Evolutionary conservation across 2,888 invertebrate genomes (phyloP).

Genomic region (Seira musarum): DNA sequence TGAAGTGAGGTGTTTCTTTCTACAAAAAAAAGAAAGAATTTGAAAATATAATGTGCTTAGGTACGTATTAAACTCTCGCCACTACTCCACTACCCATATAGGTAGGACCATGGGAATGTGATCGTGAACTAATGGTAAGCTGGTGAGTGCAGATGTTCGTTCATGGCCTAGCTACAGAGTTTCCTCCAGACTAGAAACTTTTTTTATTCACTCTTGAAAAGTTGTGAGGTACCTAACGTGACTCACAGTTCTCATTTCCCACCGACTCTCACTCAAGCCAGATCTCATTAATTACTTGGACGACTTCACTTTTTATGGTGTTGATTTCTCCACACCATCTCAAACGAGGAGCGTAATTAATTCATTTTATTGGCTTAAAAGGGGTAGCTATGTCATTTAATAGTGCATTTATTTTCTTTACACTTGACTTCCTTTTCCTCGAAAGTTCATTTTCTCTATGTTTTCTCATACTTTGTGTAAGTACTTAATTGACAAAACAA

Average conservation of each 20-base stretch:
- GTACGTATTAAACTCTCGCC: no score
- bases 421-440: constrained; percentile 19
- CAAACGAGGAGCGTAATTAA: constrained; percentile 51
- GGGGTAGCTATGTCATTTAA: constrained; percentile 46
- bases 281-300: constrained; percentile 57
- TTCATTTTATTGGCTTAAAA: constrained; percentile 60
- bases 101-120: no score
- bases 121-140: no score
- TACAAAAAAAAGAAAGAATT: no score
- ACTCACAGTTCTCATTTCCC: constrained; percentile 13
- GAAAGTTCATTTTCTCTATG: constrained; percentile 22
- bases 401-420: constrained; percentile 56
- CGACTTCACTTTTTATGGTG: constrained; percentile 58
- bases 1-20: no score
- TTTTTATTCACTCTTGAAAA: no score
- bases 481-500: no score
- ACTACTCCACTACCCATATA: no score
- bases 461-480: background rate
- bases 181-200: no score
- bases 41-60: no score
- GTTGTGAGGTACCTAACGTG: constrained; percentile 20
- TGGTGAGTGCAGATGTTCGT: no score
- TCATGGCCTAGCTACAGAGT: no score
- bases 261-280: constrained; percentile 25
- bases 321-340: constrained; percentile 57